Conservation (phyloP, 1,140 invertebrate species). For the Dendroctonus ponderosae region DNA sequence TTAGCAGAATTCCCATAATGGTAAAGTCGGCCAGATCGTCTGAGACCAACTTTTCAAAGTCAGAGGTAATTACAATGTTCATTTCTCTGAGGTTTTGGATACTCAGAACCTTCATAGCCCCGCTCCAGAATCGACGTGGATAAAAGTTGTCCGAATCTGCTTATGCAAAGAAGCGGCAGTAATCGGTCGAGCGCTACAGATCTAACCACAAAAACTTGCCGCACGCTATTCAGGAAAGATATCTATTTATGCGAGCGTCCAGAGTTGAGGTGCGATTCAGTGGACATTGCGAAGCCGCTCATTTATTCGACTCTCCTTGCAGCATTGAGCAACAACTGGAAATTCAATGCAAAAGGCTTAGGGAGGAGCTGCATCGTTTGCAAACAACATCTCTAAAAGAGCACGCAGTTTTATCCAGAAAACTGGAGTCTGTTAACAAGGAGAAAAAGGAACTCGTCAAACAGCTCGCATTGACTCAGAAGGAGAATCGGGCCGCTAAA, state of each 20-base stretch:
- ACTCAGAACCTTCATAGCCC: neutral
- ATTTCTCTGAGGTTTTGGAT: neutral
- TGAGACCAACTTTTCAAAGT: constrained; percentile 7
- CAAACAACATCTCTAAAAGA: constrained; percentile 41
- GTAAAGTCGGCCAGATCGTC: constrained; percentile 14
- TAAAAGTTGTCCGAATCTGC: constrained; percentile 28
- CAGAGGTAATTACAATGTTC: neutral
- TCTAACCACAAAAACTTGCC: constrained; percentile 10
- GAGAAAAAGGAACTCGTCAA: constrained; percentile 40
- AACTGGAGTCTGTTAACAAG: constrained; percentile 35
- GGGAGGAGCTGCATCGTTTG: constrained; percentile 29
- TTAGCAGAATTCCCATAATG: constrained; percentile 21
- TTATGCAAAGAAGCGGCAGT: constrained; percentile 24
- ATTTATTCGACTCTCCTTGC: neutral
- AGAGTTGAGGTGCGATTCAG: neutral
- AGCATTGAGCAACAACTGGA: constrained; percentile 19
- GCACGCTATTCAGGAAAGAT: constrained; percentile 19
- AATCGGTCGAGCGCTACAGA: constrained; percentile 19
- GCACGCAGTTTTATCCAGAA: constrained; percentile 36
- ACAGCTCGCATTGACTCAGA: constrained; percentile 31
- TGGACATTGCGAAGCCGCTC: neutral
- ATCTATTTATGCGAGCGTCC: constrained; percentile 1
- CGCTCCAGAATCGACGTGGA: constrained; percentile 3
- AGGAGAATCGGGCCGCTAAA: constrained; percentile 42
- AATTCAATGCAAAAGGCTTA: constrained; percentile 14